Conservation (phyloP, 2,888 invertebrate genomes). For the Mylabris sibirica region DNA sequence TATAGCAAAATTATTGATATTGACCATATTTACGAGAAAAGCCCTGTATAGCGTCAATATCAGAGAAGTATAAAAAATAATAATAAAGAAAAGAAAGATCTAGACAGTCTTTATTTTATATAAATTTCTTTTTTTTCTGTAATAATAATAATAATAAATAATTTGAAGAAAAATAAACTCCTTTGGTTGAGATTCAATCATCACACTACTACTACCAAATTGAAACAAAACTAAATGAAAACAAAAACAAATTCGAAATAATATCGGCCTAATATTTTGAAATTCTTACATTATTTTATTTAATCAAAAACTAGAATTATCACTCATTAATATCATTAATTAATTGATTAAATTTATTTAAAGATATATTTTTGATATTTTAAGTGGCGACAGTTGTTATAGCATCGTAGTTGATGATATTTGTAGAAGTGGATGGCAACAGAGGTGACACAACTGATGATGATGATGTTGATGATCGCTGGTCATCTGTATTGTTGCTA, state of each 20-base stretch:
- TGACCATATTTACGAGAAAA: no score
- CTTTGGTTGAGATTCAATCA: conserved; percentile 31
- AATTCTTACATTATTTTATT: not conserved
- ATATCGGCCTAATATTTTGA: not conserved
- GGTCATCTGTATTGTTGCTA: conserved; percentile 34
- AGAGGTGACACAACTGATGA: conserved; percentile 54
- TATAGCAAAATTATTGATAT: no score
- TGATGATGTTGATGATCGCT: conserved; percentile 45
- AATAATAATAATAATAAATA: not conserved
- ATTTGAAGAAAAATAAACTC: conserved; percentile 2
- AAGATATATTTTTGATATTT: no score
- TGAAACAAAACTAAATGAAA: not conserved
- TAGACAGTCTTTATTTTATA: conserved; percentile 6
- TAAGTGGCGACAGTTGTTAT: conserved; percentile 42
- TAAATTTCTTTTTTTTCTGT: not conserved
- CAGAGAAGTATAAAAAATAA: not conserved
- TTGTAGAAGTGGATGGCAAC: conserved; percentile 55
- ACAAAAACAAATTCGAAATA: not conserved
- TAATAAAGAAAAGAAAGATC: conserved; percentile 3
- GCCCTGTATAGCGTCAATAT: not conserved
- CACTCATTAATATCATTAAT: no score
- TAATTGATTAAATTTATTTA: not conserved
- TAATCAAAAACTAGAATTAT: not conserved
- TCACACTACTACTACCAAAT: conserved; percentile 16
- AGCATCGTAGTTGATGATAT: conserved; percentile 58